Evolutionary conservation across 2,797 vertebrate genomes (phyloP).

Genomic region (Chloroceryle inda): DNA sequence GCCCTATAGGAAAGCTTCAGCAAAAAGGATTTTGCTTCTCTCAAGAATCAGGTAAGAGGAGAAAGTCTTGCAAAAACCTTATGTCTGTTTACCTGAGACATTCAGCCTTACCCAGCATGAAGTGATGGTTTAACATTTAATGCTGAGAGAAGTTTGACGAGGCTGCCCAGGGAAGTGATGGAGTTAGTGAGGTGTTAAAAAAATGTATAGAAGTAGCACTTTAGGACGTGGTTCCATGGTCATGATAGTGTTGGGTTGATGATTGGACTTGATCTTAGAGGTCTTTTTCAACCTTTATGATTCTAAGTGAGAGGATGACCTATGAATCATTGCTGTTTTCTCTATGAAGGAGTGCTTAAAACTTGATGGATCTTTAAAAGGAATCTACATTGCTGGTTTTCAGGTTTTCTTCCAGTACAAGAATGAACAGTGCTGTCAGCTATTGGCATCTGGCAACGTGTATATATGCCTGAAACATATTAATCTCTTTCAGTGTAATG

Average conservation of each 20-base stretch:
- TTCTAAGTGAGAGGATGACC: not conserved
- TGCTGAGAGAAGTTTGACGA: not conserved
- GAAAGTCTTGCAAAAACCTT: not conserved
- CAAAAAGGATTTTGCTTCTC: not conserved
- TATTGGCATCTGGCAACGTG: not conserved
- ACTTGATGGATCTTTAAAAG: not conserved
- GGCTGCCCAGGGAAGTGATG: too few species aligned
- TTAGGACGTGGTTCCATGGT: too few species aligned
- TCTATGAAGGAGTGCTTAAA: not conserved
- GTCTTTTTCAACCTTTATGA: too few species aligned
- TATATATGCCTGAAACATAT: not conserved
- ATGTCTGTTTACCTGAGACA: not conserved
- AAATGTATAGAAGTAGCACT: too few species aligned
- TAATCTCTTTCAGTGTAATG: not conserved
- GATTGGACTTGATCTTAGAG: too few species aligned
- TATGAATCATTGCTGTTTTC: not conserved
- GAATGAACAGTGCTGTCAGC: not conserved
- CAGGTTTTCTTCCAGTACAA: rapidly evolving
- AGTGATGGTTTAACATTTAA: not conserved
- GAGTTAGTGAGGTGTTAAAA: too few species aligned
- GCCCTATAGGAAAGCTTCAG: not conserved
- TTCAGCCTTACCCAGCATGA: rapidly evolving
- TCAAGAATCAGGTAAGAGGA: not conserved
- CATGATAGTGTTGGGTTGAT: too few species aligned
- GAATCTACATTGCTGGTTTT: not conserved